Conservation (phyloP, 2,113 vertebrate genomes). For the Xyrauchen texanus region DNA sequence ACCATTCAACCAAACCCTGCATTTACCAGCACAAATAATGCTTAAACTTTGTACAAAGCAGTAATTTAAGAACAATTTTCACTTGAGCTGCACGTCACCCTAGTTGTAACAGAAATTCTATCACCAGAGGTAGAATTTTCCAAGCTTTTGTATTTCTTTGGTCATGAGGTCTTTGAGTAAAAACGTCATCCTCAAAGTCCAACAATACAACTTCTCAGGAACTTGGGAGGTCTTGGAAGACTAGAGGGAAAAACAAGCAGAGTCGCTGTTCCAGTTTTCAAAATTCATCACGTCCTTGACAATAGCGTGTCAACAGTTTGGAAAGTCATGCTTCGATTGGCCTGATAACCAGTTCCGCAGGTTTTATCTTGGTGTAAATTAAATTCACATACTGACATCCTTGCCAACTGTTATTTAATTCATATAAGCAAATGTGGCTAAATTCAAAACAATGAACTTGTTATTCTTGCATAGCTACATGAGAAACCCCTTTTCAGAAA, state of each 20-base stretch:
- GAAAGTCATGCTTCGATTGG: neutral
- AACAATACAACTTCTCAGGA: conserved; percentile 25
- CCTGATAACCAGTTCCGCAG: conserved; percentile 16
- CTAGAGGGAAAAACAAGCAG: conserved; percentile 4
- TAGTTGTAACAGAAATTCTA: too few species aligned
- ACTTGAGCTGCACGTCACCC: too few species aligned
- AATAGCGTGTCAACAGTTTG: conserved; percentile 22
- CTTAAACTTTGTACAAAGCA: too few species aligned
- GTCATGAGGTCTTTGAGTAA: conserved; percentile 9
- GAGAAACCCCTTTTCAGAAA: neutral
- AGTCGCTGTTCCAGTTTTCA: conserved; percentile 9
- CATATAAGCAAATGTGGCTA: neutral
- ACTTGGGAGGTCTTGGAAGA: conserved; percentile 25
- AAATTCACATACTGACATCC: conserved; percentile 7
- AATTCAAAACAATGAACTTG: neutral
- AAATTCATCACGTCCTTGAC: conserved; percentile 13
- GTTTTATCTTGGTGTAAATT: neutral
- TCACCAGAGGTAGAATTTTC: too few species aligned
- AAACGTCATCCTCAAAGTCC: conserved; percentile 13
- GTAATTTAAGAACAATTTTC: too few species aligned
- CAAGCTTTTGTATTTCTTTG: neutral
- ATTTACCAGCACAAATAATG: too few species aligned
- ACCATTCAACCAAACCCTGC: too few species aligned
- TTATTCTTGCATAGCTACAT: neutral
- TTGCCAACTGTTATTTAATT: conserved; percentile 22